These are phyloP conservation scores for Tipula vernalis DNA, from an alignment of 2,888 invertebrate genomes.

Conservation along the genomic window DNA sequence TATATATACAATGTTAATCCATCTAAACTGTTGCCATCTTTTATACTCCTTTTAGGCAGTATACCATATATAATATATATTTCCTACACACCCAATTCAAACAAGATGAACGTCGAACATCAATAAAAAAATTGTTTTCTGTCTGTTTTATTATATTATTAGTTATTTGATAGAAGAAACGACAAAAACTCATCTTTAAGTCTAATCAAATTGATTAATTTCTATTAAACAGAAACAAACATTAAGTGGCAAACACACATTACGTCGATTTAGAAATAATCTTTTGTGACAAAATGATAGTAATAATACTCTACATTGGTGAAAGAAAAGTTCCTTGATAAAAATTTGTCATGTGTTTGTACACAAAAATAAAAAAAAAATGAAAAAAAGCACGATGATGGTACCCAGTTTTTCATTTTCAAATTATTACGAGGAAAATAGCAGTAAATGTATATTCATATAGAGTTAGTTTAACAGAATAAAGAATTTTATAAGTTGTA, in stretches of 20 bases:
- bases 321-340: background rate
- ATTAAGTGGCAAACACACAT: background rate
- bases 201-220: conserved; percentile 4
- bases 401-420: background rate
- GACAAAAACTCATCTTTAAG: background rate
- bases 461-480: background rate
- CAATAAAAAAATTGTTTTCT: background rate
- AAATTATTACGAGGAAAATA: background rate
- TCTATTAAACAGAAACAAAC: background rate
- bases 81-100: background rate
- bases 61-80: background rate
- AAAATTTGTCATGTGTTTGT: background rate
- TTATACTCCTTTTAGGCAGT: background rate
- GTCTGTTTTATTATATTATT: background rate
- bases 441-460: background rate
- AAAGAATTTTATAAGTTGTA: background rate
- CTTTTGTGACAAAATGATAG: background rate
- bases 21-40: background rate
- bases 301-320: background rate
- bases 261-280: background rate
- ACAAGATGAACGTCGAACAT: background rate
- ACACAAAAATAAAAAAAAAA: background rate
- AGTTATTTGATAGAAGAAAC: background rate
- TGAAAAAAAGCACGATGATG: background rate
- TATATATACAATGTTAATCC: background rate